Evolutionary conservation across 2,797 vertebrate species (phyloP).

Genomic region (Chiloscyllium punctatum): DNA sequence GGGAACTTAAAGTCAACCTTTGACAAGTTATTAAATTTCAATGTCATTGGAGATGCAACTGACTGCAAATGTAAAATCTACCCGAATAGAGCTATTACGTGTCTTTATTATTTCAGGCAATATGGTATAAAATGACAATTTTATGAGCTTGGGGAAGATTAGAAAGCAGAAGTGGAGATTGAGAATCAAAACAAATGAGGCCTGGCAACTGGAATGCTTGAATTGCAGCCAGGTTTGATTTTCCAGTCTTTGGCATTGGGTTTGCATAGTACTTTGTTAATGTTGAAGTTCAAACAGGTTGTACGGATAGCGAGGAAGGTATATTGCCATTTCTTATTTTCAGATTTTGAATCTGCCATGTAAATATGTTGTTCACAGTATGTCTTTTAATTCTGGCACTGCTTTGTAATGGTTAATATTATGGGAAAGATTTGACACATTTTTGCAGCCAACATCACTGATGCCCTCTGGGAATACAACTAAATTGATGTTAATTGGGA

Average conservation of each 20-base stretch:
- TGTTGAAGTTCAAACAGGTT: background rate
- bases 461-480: background rate
- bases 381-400: background rate
- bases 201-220: too few species aligned
- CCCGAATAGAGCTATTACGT: background rate
- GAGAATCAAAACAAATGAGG: background rate
- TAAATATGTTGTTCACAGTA: background rate
- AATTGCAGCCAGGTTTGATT: background rate
- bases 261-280: background rate
- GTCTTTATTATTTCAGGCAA: background rate
- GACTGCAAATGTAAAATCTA: background rate
- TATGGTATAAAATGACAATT: background rate
- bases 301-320: background rate
- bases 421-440: background rate
- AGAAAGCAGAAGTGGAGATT: background rate
- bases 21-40: background rate
- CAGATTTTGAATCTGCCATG: background rate
- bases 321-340: background rate
- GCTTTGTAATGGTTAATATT: background rate
- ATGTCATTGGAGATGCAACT: background rate
- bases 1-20: background rate
- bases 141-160: background rate
- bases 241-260: background rate
- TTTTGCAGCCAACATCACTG: background rate
- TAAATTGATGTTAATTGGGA: background rate